Evolutionary conservation across 2,113 vertebrate genomes (phyloP).

Genomic region (Ursus arctos): DNA sequence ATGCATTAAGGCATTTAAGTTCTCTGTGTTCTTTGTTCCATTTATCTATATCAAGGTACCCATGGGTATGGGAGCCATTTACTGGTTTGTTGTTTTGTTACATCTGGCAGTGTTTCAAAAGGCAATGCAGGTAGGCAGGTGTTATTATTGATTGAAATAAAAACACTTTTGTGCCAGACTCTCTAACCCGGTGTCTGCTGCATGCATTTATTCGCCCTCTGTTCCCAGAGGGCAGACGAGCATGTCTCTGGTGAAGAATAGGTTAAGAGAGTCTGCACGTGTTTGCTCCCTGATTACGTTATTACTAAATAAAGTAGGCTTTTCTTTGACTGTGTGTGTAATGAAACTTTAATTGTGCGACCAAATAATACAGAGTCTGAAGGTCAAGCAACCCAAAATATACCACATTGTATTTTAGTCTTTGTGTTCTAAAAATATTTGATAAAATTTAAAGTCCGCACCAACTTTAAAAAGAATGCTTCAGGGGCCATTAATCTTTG

Average conservation of each 20-base stretch:
- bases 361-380: conserved; percentile 41
- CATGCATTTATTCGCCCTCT: background rate
- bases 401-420: conserved; percentile 30
- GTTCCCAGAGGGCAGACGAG: background rate
- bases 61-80: conserved; percentile 48
- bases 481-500: conserved; percentile 21
- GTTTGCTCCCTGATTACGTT: background rate
- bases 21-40: conserved; percentile 27
- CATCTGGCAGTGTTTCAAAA: conserved; percentile 63
- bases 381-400: conserved; percentile 49
- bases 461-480: background rate
- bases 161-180: background rate
- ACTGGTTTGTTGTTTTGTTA: conserved; percentile 39
- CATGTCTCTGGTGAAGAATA: conserved; percentile 58
- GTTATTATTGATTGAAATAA: conserved; percentile 71
- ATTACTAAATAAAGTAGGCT: conserved; percentile 48
- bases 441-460: conserved; percentile 40
- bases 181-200: background rate
- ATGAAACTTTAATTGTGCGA: conserved; percentile 53
- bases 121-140: conserved; percentile 49
- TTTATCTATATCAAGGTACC: conserved; percentile 57
- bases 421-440: conserved; percentile 55
- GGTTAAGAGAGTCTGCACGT: conserved; percentile 43
- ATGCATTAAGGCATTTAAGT: background rate
- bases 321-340: conserved; percentile 35